Evolutionary conservation across 2,113 vertebrate species (phyloP).

Genomic region (Nibea coibor): DNA sequence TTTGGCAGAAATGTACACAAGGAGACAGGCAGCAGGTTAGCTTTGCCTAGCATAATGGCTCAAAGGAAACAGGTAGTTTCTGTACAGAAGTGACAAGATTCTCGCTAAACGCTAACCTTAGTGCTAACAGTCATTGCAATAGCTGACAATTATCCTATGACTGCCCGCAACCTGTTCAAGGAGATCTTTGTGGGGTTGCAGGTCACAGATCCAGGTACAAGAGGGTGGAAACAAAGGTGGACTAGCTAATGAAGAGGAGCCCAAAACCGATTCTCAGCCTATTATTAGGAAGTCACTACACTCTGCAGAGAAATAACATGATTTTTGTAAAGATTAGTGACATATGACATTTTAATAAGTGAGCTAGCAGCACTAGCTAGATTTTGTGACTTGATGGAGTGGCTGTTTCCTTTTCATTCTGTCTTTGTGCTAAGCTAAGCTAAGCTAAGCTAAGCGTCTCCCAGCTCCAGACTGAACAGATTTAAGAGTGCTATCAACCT

Average conservation of each 20-base stretch:
- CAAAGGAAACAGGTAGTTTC: too few species aligned
- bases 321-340: not conserved
- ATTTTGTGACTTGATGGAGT: not conserved
- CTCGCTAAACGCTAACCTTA: not conserved
- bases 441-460: not conserved
- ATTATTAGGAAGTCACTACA: too few species aligned
- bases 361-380: not conserved
- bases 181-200: constrained; percentile 96
- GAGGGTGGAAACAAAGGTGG: constrained; percentile 38
- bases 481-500: too few species aligned
- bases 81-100: not conserved
- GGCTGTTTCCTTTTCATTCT: not conserved
- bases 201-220: constrained; percentile 90
- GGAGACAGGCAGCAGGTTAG: not conserved
- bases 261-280: too few species aligned
- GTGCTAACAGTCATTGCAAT: too few species aligned
- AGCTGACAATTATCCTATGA: constrained; percentile 91
- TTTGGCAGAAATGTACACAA: not conserved
- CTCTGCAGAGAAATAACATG: too few species aligned
- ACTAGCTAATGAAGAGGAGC: too few species aligned
- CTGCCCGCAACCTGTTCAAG: constrained; percentile 96
- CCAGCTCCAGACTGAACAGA: not conserved
- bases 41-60: not conserved
- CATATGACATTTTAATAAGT: not conserved
- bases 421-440: not conserved